Evolutionary conservation across 2,888 invertebrate species (phyloP).

Genomic region (Trissolcus japonicus): DNA sequence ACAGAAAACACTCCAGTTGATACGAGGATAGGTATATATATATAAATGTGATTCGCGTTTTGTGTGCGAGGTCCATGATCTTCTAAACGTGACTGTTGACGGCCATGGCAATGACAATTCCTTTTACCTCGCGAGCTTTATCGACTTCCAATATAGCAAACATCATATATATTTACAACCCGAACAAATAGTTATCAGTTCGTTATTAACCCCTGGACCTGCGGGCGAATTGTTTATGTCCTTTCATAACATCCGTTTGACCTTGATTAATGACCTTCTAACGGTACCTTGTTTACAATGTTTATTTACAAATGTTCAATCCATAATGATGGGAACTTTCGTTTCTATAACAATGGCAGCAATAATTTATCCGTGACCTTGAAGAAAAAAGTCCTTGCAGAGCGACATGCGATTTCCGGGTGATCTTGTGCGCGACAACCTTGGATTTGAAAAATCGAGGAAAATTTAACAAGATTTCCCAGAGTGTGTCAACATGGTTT

Average conservation of each 20-base stretch:
- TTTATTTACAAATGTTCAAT: background rate
- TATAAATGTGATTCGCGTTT: background rate
- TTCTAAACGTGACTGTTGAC: constrained; percentile 17
- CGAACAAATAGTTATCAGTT: background rate
- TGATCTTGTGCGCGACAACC: background rate
- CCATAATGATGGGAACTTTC: background rate
- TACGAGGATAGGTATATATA: too few species aligned
- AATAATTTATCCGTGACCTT: background rate
- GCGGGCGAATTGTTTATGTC: background rate
- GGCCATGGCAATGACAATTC: constrained; percentile 39
- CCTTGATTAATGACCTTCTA: background rate
- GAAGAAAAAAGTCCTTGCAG: background rate
- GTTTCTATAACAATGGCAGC: background rate
- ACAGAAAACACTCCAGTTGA: background rate
- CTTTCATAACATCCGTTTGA: constrained; percentile 3
- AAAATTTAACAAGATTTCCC: too few species aligned
- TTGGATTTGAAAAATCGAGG: too few species aligned
- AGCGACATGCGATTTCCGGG: background rate
- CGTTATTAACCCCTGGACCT: constrained; percentile 7
- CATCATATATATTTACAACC: background rate
- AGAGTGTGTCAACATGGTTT: background rate
- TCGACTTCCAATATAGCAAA: constrained; percentile 3
- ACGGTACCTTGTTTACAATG: background rate
- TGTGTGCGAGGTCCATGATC: background rate
- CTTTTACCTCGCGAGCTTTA: constrained; percentile 11